Percentiles rank a stretch among this genome's conserved stretches.
These are phyloP conservation scores for Zhuqinia jingwanae DNA, from an alignment of 2,888 invertebrate species.

Conservation along the genomic window DNA sequence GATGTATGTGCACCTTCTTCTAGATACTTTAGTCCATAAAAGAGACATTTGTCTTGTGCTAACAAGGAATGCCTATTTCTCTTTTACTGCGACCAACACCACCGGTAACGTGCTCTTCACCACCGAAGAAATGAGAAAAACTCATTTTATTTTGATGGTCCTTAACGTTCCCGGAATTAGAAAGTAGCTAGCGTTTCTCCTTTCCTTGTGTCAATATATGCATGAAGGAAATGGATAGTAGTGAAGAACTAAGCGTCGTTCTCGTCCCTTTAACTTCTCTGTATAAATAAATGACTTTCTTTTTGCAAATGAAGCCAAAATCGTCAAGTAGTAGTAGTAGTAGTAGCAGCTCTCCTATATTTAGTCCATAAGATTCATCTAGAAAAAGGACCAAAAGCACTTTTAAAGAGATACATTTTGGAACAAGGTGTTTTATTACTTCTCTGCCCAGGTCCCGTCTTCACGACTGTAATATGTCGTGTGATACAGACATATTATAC, in stretches of 20 bases:
- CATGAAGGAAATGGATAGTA: background rate
- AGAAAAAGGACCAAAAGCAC: background rate
- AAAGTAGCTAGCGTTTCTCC: background rate
- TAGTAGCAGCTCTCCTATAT: background rate
- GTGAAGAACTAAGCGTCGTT: no score
- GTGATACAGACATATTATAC: no score
- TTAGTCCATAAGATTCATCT: constrained; percentile 15
- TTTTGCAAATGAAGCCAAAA: constrained; percentile 13
- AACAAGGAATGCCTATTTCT: constrained; percentile 10
- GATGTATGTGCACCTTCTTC: background rate
- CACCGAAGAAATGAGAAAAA: constrained; percentile 52
- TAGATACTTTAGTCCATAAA: background rate
- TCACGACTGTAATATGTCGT: no score
- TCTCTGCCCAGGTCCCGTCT: no score
- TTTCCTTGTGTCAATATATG: constrained; percentile 6
- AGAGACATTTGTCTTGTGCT: background rate
- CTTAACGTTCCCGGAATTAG: constrained; percentile 37
- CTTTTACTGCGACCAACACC: constrained; percentile 21
- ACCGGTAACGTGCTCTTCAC: constrained; percentile 7
- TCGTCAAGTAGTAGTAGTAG: background rate
- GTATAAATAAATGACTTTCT: constrained; percentile 16
- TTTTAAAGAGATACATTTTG: background rate
- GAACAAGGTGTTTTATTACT: background rate
- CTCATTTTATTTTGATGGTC: constrained; percentile 66
- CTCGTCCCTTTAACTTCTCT: background rate